A percentile compares a stretch with the other conserved stretches of the same genome.
phyloP scores from a whole-genome alignment of 2,797 vertebrate genomes.

The Macropodus opercularis region DNA sequence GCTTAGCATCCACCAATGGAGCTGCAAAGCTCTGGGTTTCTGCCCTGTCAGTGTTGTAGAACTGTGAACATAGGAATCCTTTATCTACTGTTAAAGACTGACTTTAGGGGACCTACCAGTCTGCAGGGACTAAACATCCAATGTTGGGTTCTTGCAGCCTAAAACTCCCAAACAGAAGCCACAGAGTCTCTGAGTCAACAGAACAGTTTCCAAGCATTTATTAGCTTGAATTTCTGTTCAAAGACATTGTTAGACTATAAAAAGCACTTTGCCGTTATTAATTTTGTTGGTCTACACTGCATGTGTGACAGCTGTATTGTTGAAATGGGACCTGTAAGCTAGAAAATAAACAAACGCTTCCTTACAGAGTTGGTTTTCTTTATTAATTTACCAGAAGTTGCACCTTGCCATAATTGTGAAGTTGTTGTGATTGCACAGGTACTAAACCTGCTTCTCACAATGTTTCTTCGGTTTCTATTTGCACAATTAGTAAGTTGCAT shows the following conservation, averaged over 20 bases:
- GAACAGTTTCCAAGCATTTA: constrained; percentile 40
- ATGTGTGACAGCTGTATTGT: constrained; percentile 50
- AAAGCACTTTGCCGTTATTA: constrained; percentile 70
- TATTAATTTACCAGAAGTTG: constrained; percentile 7
- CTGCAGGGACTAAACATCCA: constrained; percentile 33
- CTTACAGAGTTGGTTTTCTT: constrained; percentile 26
- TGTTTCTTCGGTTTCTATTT: not conserved
- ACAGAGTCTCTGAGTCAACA: constrained; percentile 32
- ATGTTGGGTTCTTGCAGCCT: constrained; percentile 48
- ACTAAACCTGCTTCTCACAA: not conserved
- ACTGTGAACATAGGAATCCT: constrained; percentile 59
- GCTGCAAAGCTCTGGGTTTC: constrained; percentile 26
- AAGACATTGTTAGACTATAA: constrained; percentile 42
- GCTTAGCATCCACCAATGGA: constrained; percentile 35
- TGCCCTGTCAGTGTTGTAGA: constrained; percentile 54
- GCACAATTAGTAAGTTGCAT: not conserved
- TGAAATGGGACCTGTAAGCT: constrained; percentile 44
- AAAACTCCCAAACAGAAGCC: constrained; percentile 36
- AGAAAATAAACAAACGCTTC: constrained; percentile 71
- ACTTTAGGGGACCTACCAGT: constrained; percentile 39
- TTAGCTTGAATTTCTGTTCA: constrained; percentile 36
- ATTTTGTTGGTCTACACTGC: constrained; percentile 55
- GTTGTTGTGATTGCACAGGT: not conserved
- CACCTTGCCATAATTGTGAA: no score
- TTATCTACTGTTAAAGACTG: constrained; percentile 56